Conservation (phyloP, 2,113 vertebrate species). For the Elgaria multicarinata region DNA sequence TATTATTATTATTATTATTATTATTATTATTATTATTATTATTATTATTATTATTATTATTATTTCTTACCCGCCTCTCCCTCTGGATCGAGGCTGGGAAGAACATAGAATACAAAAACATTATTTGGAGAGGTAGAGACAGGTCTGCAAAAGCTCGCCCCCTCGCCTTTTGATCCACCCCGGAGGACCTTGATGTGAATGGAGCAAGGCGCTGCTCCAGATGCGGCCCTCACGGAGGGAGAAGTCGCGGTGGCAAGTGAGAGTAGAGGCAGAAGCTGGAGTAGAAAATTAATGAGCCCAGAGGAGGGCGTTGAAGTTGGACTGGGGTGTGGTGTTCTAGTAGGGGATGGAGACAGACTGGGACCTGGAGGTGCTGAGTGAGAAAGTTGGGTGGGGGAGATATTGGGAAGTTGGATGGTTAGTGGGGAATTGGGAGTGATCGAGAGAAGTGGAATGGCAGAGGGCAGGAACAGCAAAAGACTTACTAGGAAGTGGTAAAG, state of each 20-base stretch:
- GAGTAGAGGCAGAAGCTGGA: not conserved
- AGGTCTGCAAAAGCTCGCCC: not conserved
- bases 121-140: not conserved
- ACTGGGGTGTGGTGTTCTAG: not conserved
- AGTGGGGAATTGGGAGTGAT: not conserved
- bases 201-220: not conserved
- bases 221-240: not conserved
- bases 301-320: not conserved
- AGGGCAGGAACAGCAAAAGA: not conserved
- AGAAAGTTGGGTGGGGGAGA: not conserved
- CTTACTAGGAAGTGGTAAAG: not conserved
- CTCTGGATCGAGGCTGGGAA: no score
- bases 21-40: no score
- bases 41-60: no score
- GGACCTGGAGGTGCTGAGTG: not conserved
- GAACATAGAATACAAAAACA: no score
- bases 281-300: not conserved
- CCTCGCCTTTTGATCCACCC: not conserved
- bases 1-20: no score
- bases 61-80: no score
- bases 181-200: not conserved
- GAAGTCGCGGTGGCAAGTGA: not conserved
- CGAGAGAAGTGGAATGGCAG: not conserved
- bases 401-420: not conserved
- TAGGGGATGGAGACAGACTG: not conserved